Evolutionary conservation across 1,140 invertebrate genomes (phyloP), one percentile per base, ranked within the genome.

Genomic region (Psix sp.): DNA sequence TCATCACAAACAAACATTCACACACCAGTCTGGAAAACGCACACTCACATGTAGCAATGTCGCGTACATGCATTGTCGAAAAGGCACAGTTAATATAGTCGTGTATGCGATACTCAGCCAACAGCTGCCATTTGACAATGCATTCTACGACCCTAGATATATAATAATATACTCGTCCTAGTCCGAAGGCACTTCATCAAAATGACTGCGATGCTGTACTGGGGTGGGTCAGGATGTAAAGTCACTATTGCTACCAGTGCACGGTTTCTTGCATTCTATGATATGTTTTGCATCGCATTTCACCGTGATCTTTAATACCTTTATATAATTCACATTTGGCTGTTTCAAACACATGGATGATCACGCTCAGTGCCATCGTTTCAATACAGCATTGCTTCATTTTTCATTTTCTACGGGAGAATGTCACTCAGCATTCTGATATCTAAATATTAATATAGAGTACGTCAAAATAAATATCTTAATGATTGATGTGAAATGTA

Each of bases 81-180:
- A 43, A 70, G 73, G 57, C 77, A 42, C 73, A 74, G 81, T 85
- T 85, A 85, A 86, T 86, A 86, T 83, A 84, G 82, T 79, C 78
- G 82, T 81, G 72, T 77, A 65, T 71, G 77, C 78, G 70, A 60
- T 74, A 40, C 67, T 68, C 48, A 46, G 59, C 56, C 40, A 59
- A 70, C 84, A 84, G 84, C 83, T 85, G 81, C 77, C 77, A 76
- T 80, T 85, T 83, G 79, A 85, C 84, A 85, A 84, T 84, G 78
- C 78, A 66, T 66, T 73, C 79, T 72, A 76, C 76, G 75, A 82
- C 71, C 78, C 74, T 39, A 62, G 76, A 82, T 84, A 79, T 74
- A 80, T 85, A 86, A 84, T 86, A 85, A 86, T 85, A 78, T 83
- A 83, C 81, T 82, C 78, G 78, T 84, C 80, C 67, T 56, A 65